phyloP scores from a whole-genome alignment of 23 tunicate species.

The Halocynthia aurantium region DNA sequence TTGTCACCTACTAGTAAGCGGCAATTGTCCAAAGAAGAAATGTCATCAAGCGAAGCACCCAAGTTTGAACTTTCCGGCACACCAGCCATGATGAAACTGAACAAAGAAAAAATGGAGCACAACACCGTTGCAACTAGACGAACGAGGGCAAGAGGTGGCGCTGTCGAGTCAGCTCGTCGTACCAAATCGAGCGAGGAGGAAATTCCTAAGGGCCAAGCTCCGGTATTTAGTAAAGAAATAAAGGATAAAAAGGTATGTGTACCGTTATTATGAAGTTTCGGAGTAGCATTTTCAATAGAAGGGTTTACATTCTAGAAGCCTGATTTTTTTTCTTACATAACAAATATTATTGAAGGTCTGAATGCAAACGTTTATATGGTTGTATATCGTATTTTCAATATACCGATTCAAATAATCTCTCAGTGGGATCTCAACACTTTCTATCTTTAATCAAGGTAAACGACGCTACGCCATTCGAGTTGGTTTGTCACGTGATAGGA shows the following conservation, averaged over 20 bases:
- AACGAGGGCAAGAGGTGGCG: conserved; percentile 27
- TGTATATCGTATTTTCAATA: too few relatives aligned
- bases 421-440: too few relatives aligned
- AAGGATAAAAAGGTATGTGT: conserved; percentile 38
- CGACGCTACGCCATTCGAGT: conserved; percentile 62
- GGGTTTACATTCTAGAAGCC: too few relatives aligned
- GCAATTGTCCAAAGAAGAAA: background rate
- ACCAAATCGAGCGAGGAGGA: conserved; percentile 13
- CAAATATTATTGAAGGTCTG: too few relatives aligned
- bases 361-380: too few relatives aligned
- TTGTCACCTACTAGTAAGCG: conserved; percentile 37
- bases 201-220: conserved; percentile 17
- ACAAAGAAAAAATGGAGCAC: conserved; percentile 30
- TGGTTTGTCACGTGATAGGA: conserved; percentile 59
- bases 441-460: conserved; percentile 34
- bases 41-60: background rate
- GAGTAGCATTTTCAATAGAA: background rate
- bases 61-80: conserved; percentile 13
- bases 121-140: conserved; percentile 77
- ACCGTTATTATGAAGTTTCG: background rate
- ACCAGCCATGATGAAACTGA: conserved; percentile 20
- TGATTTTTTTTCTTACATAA: too few relatives aligned
- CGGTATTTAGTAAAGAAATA: conserved; percentile 39
- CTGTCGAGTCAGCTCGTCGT: conserved; percentile 24
- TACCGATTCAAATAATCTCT: too few relatives aligned